Conservation (phyloP, 2,888 invertebrate genomes). For the Epirrita christyi region DNA sequence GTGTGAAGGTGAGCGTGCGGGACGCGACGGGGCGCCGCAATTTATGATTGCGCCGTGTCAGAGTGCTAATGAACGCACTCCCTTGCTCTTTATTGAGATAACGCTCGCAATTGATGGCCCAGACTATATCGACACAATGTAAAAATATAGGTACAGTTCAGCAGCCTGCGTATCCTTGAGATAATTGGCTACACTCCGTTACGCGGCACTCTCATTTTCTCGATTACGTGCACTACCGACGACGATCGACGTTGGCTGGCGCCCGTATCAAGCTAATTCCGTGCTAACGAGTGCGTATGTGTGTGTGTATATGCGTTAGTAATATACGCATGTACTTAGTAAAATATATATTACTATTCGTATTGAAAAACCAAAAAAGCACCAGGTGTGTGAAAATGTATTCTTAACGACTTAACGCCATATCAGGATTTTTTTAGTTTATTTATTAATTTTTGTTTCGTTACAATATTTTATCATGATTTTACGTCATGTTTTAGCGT, state of each 20-base stretch:
- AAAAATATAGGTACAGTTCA: constrained; percentile 22
- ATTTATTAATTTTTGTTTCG: constrained; percentile 1
- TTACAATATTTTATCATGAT: constrained; percentile 54
- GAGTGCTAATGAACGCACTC: constrained; percentile 83
- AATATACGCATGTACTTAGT: background rate
- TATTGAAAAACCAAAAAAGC: no score
- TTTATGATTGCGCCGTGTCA: constrained; percentile 83
- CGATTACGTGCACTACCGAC: constrained; percentile 21
- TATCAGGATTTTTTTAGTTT: no score
- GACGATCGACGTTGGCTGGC: constrained; percentile 44
- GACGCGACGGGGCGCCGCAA: constrained; percentile 80
- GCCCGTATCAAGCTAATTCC: constrained; percentile 6
- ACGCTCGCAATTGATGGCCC: constrained; percentile 73
- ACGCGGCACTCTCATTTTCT: constrained; percentile 28
- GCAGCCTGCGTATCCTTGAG: constrained; percentile 16
- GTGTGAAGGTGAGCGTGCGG: constrained; percentile 71
- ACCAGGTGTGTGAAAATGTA: no score
- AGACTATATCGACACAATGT: constrained; percentile 33
- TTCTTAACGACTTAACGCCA: no score
- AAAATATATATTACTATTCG: no score
- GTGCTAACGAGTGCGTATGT: constrained; percentile 2
- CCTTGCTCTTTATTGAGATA: constrained; percentile 84
- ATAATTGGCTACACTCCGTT: constrained; percentile 24
- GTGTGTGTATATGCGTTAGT: background rate
- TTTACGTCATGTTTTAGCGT: constrained; percentile 78